These are phyloP conservation scores for Hippoglossus hippoglossus DNA, from an alignment of 2,797 vertebrate genomes.

Conservation along the genomic window DNA sequence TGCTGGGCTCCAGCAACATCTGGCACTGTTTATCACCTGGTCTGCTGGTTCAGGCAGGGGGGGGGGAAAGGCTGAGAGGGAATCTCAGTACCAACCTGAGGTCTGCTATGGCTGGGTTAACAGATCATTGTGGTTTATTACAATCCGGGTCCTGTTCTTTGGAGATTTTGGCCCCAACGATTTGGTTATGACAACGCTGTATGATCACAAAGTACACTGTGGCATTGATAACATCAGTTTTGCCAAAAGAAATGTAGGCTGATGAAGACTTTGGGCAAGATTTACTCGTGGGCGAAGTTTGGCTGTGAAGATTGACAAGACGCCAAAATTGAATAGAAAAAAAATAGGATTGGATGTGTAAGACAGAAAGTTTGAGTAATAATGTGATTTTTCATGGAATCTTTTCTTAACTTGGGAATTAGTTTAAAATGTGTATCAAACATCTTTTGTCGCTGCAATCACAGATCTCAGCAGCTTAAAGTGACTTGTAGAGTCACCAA, in stretches of 20 bases:
- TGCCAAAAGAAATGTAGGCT: background rate
- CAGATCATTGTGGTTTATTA: conserved; percentile 17
- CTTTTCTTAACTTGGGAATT: background rate
- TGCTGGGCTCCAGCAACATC: conserved; percentile 71
- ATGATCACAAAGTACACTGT: too few relatives aligned
- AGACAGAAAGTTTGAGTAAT: background rate
- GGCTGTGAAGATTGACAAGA: background rate
- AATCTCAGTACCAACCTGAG: conserved; percentile 57
- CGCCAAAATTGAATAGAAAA: background rate
- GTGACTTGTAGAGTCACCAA: too few relatives aligned
- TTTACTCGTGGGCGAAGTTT: too few relatives aligned
- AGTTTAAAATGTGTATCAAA: background rate
- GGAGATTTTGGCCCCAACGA: background rate
- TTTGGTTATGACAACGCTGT: background rate
- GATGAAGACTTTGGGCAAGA: background rate
- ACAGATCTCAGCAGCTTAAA: too few relatives aligned
- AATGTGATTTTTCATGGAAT: background rate
- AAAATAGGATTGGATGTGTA: background rate
- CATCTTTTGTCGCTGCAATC: background rate
- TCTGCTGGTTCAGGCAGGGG: conserved; percentile 58
- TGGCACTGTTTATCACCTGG: conserved; percentile 83
- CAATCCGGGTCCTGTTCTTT: background rate
- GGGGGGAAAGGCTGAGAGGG: conserved; percentile 60
- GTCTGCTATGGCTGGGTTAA: conserved; percentile 28
- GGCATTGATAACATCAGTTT: background rate